Base-by-base conservation (phyloP, 2,113 vertebrate species). In the Arizona elegans region DNA sequence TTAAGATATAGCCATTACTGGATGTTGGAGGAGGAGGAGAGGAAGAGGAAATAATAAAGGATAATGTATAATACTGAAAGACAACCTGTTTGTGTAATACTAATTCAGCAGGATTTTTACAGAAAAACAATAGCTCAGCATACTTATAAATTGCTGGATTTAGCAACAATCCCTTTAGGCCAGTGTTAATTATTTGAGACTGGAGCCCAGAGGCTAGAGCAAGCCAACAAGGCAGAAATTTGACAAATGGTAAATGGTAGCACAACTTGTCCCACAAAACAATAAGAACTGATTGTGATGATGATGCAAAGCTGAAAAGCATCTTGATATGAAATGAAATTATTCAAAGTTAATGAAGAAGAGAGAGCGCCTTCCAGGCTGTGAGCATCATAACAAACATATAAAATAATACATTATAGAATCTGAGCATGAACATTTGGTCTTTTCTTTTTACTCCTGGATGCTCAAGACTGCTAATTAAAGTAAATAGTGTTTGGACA, bases 201-300 rank as follows among this genome's bases (percentile, higher is more conserved):
- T 1, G 0, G 21, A 93, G 94, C 91, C 94, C 92, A 93, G 95
- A 94, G 53, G 53, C 43, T 93, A 19, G 9, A 95, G 90, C 93
- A 93, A 94, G 90, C 93, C 94, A 96, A 94, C 94, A 97, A 96
- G 95, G 91, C 91, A 93, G 94, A 96, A 96, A 94, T 75, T 94
- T 93, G 81, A 96, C 94, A 97, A 97, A 96, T 95, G 91, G 93
- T 91, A 96, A 96, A 92, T 87, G 93, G 93, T 93, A 97, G 94
- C 91, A 94, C 91, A 96, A 97, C 94, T 95, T 95, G 92, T 96
- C 97, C 93, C 95, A 94, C 93, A 95, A 96, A 97, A 96, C 24
- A 90, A 94, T 96, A 96, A 96, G 96, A 94, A 95, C 92, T 90
- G 93, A 93, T 97, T 96, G 95, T 81, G 92, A 0, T 87, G 91